These are phyloP conservation scores for Rhodinocichla rosea DNA, from an alignment of 2,113 vertebrate genomes.

Conservation along the genomic window DNA sequence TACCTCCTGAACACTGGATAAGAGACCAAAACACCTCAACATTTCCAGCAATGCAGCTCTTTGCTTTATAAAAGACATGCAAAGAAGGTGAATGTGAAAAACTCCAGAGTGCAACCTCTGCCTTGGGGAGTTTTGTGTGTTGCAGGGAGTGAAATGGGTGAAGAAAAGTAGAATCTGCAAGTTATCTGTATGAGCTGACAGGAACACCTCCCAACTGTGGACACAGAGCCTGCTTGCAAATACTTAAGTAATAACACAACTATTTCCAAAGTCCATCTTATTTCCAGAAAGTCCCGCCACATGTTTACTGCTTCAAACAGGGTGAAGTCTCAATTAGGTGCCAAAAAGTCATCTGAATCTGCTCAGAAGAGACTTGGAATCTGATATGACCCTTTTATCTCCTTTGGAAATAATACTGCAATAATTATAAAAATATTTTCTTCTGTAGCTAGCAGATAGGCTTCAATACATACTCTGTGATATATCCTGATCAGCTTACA, in stretches of 20 bases:
- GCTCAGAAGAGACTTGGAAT: constrained; percentile 17
- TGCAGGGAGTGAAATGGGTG: background rate
- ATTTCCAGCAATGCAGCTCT: background rate
- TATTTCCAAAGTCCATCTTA: constrained; percentile 9
- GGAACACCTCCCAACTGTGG: background rate
- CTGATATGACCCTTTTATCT: constrained; percentile 36
- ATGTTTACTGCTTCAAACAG: constrained; percentile 3
- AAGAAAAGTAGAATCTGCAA: background rate
- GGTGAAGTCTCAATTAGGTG: background rate
- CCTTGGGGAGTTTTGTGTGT: background rate
- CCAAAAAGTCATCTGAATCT: constrained; percentile 9
- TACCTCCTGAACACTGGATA: background rate
- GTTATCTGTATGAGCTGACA: background rate
- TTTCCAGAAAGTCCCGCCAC: constrained; percentile 16
- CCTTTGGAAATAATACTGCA: constrained; percentile 10
- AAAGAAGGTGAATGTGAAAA: background rate
- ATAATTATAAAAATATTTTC: constrained; percentile 4
- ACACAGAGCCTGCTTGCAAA: background rate
- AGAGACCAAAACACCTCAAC: background rate
- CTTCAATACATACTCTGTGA: background rate
- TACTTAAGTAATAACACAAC: constrained; percentile 27
- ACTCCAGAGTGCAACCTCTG: background rate
- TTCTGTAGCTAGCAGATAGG: background rate
- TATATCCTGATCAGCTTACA: background rate
- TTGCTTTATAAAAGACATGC: background rate